A percentile compares a stretch with the other conserved stretches of the same genome.
Evolutionary conservation across 2,888 invertebrate species (phyloP).

Genomic region (Conchocele bisecta): DNA sequence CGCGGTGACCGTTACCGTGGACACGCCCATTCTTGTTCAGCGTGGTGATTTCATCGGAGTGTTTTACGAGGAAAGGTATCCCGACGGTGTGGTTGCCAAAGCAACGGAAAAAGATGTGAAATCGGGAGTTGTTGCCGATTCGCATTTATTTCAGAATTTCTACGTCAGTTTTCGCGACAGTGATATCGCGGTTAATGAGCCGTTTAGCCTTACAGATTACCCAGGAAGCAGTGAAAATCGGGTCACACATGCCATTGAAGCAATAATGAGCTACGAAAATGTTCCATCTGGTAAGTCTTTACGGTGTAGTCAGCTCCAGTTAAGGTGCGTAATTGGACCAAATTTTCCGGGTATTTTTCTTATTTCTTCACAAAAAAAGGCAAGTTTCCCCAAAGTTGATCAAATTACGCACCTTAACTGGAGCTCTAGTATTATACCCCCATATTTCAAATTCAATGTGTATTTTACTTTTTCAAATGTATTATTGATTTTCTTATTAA

Average conservation of each 20-base stretch:
- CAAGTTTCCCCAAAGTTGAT: too few relatives aligned
- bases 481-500: too few relatives aligned
- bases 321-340: neutral
- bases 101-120: constrained; percentile 62
- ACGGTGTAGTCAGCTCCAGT: neutral
- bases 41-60: constrained; percentile 80
- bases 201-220: constrained; percentile 65
- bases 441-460: too few relatives aligned
- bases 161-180: constrained; percentile 71
- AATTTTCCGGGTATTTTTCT: too few relatives aligned
- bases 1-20: constrained; percentile 54
- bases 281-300: constrained; percentile 27
- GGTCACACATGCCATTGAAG: constrained; percentile 73
- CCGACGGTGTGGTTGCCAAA: constrained; percentile 73
- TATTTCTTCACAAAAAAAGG: too few relatives aligned
- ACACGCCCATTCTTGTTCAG: constrained; percentile 66
- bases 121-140: constrained; percentile 55
- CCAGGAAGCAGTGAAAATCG: constrained; percentile 53
- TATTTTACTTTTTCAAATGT: too few relatives aligned
- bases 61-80: constrained; percentile 68
- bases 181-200: constrained; percentile 60
- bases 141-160: constrained; percentile 75
- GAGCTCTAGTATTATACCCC: too few relatives aligned
- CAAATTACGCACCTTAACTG: too few relatives aligned
- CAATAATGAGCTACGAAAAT: constrained; percentile 70